Evolutionary conservation across 1,140 invertebrate species (phyloP).

Genomic region (Colletes latitarsis): DNA sequence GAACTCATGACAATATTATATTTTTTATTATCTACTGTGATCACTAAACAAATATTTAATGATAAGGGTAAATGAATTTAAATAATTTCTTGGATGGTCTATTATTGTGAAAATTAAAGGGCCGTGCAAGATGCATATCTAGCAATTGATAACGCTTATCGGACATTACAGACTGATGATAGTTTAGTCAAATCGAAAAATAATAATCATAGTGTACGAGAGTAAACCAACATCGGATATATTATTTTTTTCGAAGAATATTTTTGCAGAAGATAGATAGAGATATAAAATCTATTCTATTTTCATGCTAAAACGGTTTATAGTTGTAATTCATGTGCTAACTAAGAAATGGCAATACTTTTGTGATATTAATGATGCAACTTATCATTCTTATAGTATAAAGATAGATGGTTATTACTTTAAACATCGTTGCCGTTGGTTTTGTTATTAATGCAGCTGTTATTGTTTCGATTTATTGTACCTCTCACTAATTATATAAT

Average conservation of each 20-base stretch:
- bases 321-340: conserved; percentile 22
- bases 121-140: conserved; percentile 44
- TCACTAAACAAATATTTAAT: conserved; percentile 5
- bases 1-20: conserved; percentile 1
- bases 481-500: too few species aligned
- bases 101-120: conserved; percentile 19
- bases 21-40: conserved; percentile 36
- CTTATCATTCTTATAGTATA: conserved; percentile 42
- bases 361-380: conserved; percentile 75
- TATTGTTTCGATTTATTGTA: too few species aligned
- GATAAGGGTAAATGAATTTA: neutral
- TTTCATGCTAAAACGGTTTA: conserved; percentile 50
- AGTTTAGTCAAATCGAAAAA: conserved; percentile 43
- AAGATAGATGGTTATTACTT: conserved; percentile 41
- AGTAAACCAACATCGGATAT: conserved; percentile 24
- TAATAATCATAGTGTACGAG: neutral
- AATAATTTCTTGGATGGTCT: conserved; percentile 18
- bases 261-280: conserved; percentile 48
- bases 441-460: conserved; percentile 26
- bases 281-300: conserved; percentile 27
- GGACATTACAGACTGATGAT: conserved; percentile 63
- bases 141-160: conserved; percentile 38
- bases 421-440: conserved; percentile 30
- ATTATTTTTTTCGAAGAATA: conserved; percentile 62
- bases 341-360: conserved; percentile 59